Percentiles rank a stretch among this genome's conserved stretches.
Conservation (phyloP, 1,140 invertebrate species). For the Calliopsis andreniformis region DNA sequence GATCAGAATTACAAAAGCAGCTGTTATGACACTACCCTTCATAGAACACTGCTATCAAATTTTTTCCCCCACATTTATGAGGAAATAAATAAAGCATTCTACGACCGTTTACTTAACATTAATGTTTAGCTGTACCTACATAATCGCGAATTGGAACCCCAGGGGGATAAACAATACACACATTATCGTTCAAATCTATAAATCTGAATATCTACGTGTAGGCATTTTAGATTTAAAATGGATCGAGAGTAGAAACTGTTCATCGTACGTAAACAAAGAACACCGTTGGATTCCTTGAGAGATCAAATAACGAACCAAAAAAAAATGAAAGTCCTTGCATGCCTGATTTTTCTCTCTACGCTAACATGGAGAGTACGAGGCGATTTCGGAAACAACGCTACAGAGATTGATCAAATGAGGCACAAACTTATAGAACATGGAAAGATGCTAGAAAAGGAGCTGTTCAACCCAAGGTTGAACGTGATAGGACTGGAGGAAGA, state of each 20-base stretch:
- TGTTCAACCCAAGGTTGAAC: conserved; percentile 22
- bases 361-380: background rate
- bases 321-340: background rate
- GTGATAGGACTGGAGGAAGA: conserved; percentile 6
- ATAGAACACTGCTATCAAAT: too few species aligned
- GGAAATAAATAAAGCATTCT: too few species aligned
- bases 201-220: background rate
- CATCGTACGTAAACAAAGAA: too few species aligned
- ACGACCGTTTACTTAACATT: too few species aligned
- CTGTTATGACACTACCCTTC: too few species aligned
- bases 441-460: conserved; percentile 30
- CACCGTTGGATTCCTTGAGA: background rate
- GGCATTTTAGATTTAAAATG: background rate
- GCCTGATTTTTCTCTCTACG: conserved; percentile 14
- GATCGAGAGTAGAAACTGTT: background rate
- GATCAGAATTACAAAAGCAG: too few species aligned
- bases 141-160: background rate
- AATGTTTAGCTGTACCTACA: too few species aligned
- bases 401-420: conserved; percentile 82
- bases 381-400: conserved; percentile 12
- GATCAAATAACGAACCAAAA: background rate
- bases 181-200: background rate
- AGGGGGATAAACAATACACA: background rate
- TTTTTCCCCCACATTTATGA: too few species aligned
- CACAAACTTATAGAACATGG: conserved; percentile 82